Evolutionary conservation across 2,113 vertebrate genomes (phyloP), one percentile per base, ranked within the genome.

Genomic region (Oryzias javanicus): DNA sequence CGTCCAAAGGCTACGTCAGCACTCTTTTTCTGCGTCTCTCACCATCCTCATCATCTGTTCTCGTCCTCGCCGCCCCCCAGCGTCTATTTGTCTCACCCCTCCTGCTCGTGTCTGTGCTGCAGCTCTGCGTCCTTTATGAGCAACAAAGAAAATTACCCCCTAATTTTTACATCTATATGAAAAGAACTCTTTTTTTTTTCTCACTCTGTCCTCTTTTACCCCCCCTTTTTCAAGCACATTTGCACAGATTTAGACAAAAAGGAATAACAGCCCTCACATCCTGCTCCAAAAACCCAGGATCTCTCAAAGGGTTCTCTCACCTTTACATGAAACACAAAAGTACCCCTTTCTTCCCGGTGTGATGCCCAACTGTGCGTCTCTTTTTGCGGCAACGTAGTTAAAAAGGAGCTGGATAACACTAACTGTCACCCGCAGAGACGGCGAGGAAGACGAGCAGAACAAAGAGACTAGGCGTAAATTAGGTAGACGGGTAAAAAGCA

Each of bases 371-470:
- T 18, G 41, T n/a, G 64, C 55, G 55, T 64, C 70, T 62, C 59
- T 61, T 64, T 60, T 62, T 72, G 50, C 52, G 65, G 53, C 76
- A 56, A 70, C 68, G 72, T 3, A 61, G 59, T 71, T 74, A 64
- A 45, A 78, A 64, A 68, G 27, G 40, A 71, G 71, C 53, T 44
- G 69, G 67, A 77, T 24, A 67, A 24, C 27, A 64, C 66, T 64
- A 78, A 78, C 64, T 74, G 60, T 59, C 79, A 55, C 69, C 75
- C 62, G 73, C 68, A 51, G 76, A 81, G 69, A 45, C 40, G 16
- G 50, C 56, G 16, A 57, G 44, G 2, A 20, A 35, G 4, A 20
- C 15, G 24, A 44, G 57, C 18, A 41, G 62, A 60, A 40, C 25
- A 72, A 51, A 47, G 27, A 55, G 29, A 60, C 62, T 20, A 24